A percentile compares a stretch with the other conserved stretches of the same genome.
These are phyloP conservation scores for Poeciliopsis infans DNA, from an alignment of 2,797 vertebrate genomes.

Conservation along the genomic window DNA sequence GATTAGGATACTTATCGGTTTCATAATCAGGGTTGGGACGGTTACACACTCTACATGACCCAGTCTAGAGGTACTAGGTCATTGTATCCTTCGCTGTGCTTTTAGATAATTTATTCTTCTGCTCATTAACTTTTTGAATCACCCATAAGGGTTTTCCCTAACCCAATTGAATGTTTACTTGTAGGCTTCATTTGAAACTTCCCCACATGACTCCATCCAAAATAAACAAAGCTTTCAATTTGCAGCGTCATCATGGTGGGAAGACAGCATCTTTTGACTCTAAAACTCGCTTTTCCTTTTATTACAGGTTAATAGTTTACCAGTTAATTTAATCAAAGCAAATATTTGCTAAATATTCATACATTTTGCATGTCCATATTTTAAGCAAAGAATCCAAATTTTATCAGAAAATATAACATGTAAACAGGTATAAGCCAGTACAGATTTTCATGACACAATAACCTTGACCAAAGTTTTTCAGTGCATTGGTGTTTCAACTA, in stretches of 20 bases:
- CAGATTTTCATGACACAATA: neutral
- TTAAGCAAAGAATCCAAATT: neutral
- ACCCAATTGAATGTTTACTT: neutral
- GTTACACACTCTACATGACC: constrained; percentile 38
- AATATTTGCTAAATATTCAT: neutral
- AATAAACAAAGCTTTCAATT: neutral
- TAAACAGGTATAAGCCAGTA: neutral
- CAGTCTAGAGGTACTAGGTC: constrained; percentile 24
- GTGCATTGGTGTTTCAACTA: neutral
- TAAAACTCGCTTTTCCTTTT: neutral
- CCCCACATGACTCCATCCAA: neutral
- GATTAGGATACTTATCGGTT: constrained; percentile 35
- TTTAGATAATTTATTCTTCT: neutral
- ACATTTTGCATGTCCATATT: neutral
- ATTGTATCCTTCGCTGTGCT: constrained; percentile 12
- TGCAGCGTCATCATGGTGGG: constrained; percentile 10
- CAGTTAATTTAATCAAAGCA: neutral
- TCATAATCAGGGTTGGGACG: constrained; percentile 25
- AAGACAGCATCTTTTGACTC: neutral
- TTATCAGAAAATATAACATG: neutral
- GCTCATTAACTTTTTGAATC: neutral
- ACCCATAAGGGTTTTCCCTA: neutral
- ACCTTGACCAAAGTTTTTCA: neutral
- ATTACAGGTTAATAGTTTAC: neutral
- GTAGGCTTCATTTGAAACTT: neutral